Conservation (phyloP, 2,888 invertebrate genomes). For the Dinocampus coccinellae region DNA sequence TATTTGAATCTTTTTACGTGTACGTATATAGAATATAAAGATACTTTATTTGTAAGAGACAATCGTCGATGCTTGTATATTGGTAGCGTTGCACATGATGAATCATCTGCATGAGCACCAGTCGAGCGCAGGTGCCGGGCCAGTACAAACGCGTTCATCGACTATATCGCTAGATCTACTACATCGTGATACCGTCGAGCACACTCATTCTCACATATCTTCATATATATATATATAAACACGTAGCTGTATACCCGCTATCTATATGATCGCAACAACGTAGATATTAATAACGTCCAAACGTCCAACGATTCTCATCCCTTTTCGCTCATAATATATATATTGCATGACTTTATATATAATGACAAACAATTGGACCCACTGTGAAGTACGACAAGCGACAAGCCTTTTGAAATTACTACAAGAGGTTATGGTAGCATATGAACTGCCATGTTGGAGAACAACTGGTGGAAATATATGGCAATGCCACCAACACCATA, state of each 20-base stretch:
- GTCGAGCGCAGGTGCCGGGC: slow-evolving; percentile 62
- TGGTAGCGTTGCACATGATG: slow-evolving; percentile 65
- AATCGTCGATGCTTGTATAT: neutral
- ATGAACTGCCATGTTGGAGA: slow-evolving; percentile 22
- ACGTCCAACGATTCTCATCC: neutral
- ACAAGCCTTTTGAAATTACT: neutral
- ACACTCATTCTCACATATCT: slow-evolving; percentile 26
- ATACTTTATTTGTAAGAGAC: neutral
- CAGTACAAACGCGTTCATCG: slow-evolving; percentile 57
- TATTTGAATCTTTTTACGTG: neutral
- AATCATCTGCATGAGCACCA: slow-evolving; percentile 51
- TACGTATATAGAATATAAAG: neutral
- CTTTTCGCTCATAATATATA: neutral
- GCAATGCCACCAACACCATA: slow-evolving; percentile 52
- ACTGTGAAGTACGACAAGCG: neutral
- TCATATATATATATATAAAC: slow-evolving; percentile 18
- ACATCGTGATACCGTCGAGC: slow-evolving; percentile 53
- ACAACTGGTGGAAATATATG: slow-evolving; percentile 51
- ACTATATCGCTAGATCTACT: slow-evolving; percentile 61
- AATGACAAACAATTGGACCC: neutral
- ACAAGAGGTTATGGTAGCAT: slow-evolving; percentile 14
- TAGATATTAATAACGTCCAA: slow-evolving; percentile 41
- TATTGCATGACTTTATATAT: neutral
- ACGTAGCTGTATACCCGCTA: slow-evolving; percentile 34
- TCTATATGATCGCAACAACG: slow-evolving; percentile 39